Base-by-base conservation (phyloP, 1,140 invertebrate genomes). In the Delia radicum region DNA sequence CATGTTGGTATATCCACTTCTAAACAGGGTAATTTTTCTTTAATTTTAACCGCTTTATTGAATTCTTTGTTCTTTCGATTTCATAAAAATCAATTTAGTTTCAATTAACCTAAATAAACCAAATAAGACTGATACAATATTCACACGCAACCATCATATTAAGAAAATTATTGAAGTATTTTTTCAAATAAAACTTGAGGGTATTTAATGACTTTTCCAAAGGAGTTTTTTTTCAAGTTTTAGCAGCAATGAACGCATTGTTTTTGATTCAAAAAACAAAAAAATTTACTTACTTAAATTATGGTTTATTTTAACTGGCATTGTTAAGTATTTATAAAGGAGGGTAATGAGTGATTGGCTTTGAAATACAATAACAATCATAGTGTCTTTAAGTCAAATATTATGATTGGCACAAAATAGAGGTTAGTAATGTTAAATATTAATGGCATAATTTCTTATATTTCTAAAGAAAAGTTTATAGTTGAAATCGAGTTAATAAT, bases 81-180 rank as follows among this genome's bases (percentile, higher is more conserved):
- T n/a, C n/a, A n/a, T n/a, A n/a, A 69, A 33, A 69, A 69, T 69
- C 65, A 69, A 69, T 69, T 69, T 69, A 33, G 29, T 69, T 69
- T 69, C 65, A 69, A 69, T 69, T 69, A 69, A 69, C 65, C 65
- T 13, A 69, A 69, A 69, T 69, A 69, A 18, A 24, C 18, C 29
- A 33, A 69, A 69, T 69, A 33, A 69, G 29, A 69, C 29, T 69
- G n/a, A 69, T 69, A 69, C 37, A 33, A 33, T 69, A 69, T 69
- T 69, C 65, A 69, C 65, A 69, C 65, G 65, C 65, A 69, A 69
- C 65, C 65, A 69, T 69, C 65, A 69, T n/a, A n/a, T n/a, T n/a
- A n/a, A n/a, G n/a, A n/a, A n/a, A n/a, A n/a, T n/a, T n/a, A n/a
- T n/a, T n/a, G n/a, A n/a, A n/a, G 18, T 55, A 21, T 55, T n/a